A percentile compares a stretch with the other conserved stretches of the same genome.
phyloP scores from a whole-genome alignment of 2,888 invertebrate species.

The Scotopteryx bipunctaria region DNA sequence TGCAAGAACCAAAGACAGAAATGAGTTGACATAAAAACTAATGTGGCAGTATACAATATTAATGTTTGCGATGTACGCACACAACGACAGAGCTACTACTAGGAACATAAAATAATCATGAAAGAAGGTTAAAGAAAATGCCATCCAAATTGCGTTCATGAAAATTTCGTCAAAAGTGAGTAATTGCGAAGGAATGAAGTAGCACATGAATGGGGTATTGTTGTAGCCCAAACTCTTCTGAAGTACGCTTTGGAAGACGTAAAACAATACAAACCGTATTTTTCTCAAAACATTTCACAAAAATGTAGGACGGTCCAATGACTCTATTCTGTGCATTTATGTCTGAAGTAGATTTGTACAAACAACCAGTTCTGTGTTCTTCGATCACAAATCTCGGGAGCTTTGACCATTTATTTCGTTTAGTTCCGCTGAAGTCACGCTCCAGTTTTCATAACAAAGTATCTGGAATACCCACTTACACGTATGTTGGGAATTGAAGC shows the following conservation, averaged over 20 bases:
- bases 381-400: conserved; percentile 21
- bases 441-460: conserved; percentile 15
- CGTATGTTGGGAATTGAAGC: conserved; percentile 20
- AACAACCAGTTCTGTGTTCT: conserved; percentile 16
- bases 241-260: conserved; percentile 25
- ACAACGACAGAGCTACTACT: neutral
- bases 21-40: too few species aligned
- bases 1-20: neutral
- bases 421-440: conserved; percentile 28
- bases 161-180: conserved; percentile 14
- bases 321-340: neutral
- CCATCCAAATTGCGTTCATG: neutral
- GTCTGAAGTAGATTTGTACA: conserved; percentile 8
- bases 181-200: conserved; percentile 12
- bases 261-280: conserved; percentile 30
- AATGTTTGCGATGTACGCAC: too few species aligned
- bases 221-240: conserved; percentile 17
- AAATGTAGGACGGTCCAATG: conserved; percentile 2
- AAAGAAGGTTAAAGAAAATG: neutral
- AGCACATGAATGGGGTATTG: conserved; percentile 33
- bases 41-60: too few species aligned
- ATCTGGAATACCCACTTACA: conserved; percentile 11
- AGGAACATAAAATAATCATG: neutral
- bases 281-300: conserved; percentile 19
- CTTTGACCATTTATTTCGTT: conserved; percentile 22